A percentile compares a stretch with the other conserved stretches of the same genome.
phyloP scores from a whole-genome alignment of 2,888 invertebrate genomes.

The Apodemia hepburni region DNA sequence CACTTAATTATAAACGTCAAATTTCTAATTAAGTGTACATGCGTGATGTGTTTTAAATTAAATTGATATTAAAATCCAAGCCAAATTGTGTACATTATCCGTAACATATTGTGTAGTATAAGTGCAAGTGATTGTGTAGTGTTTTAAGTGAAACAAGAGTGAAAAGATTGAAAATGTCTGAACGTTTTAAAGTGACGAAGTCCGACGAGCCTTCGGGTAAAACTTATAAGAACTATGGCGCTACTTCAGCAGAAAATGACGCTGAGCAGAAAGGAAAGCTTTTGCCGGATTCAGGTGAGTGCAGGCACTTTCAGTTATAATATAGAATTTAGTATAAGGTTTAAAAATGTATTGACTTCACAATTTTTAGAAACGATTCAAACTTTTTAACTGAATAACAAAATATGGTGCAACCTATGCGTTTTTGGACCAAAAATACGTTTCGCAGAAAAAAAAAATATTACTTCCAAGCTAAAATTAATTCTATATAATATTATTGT shows the following conservation, averaged over 20 bases:
- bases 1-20: slow-evolving; percentile 31
- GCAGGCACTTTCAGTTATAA: neutral
- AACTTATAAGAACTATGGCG: slow-evolving; percentile 79
- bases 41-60: neutral
- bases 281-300: slow-evolving; percentile 65
- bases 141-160: slow-evolving; percentile 24
- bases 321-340: neutral
- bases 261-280: slow-evolving; percentile 68
- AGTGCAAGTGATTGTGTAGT: slow-evolving; percentile 29
- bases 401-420: too few species aligned
- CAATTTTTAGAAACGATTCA: too few species aligned
- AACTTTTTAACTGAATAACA: too few species aligned
- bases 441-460: too few species aligned
- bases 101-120: slow-evolving; percentile 20
- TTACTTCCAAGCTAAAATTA: too few species aligned
- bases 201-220: slow-evolving; percentile 77
- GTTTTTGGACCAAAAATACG: too few species aligned
- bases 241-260: slow-evolving; percentile 74
- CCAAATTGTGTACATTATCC: slow-evolving; percentile 11
- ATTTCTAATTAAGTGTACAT: slow-evolving; percentile 25
- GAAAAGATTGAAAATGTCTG: slow-evolving; percentile 69
- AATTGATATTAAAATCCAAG: neutral
- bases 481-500: too few species aligned
- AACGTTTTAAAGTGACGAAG: slow-evolving; percentile 81
- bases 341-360: too few species aligned